Conservation (phyloP, 2,888 invertebrate species). For the Ditula angustiorana region DNA sequence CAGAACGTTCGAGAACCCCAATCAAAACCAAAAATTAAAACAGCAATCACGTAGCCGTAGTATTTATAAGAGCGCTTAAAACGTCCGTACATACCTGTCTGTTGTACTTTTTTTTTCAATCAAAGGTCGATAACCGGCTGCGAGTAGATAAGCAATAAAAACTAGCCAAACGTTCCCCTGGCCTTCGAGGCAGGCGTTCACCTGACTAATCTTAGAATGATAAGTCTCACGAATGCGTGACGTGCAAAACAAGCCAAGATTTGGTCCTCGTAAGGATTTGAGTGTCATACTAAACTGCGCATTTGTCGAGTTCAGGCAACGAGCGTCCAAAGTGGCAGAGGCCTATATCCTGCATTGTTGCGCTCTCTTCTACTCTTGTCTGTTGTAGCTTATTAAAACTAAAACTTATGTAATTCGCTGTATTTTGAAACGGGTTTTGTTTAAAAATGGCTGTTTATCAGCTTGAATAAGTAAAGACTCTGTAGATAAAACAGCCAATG, state of each 20-base stretch:
- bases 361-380: too few species aligned
- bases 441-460: too few species aligned
- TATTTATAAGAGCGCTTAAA: constrained; percentile 34
- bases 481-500: background rate
- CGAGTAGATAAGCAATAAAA: constrained; percentile 68
- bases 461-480: too few species aligned
- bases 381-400: too few species aligned
- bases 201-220: constrained; percentile 68
- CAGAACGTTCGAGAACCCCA: constrained; percentile 22
- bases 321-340: too few species aligned
- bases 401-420: too few species aligned
- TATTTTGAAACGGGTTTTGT: too few species aligned
- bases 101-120: constrained; percentile 39
- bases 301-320: background rate
- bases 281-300: background rate
- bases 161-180: constrained; percentile 69
- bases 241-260: constrained; percentile 49
- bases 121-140: constrained; percentile 67
- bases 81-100: constrained; percentile 23
- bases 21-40: constrained; percentile 24
- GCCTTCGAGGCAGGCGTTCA: constrained; percentile 81
- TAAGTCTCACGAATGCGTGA: constrained; percentile 56
- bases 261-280: constrained; percentile 34
- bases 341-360: too few species aligned
- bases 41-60: constrained; percentile 33